Base-by-base conservation (phyloP, 2,113 vertebrate genomes). In the Natator depressus region DNA sequence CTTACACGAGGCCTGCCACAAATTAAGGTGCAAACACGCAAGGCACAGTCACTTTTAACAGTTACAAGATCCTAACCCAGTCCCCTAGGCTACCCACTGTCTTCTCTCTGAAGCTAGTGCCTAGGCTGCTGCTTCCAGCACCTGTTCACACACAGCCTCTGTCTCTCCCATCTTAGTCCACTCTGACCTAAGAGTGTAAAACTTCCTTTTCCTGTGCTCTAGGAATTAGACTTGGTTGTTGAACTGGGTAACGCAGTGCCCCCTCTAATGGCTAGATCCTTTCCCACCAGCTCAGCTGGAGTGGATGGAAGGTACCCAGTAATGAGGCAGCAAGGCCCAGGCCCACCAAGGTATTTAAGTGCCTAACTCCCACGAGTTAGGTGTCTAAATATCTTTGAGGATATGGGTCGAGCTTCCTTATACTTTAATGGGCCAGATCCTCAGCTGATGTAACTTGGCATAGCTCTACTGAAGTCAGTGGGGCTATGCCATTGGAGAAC, bases 121-220 rank as follows among this genome's bases (percentile, higher is more conserved):
- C 8, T 76, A 42, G 13, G 29, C 13, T 1, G 0, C 1, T 50
- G 2, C 0, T 84, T 10, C 11, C 79, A 8, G 10, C 35, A 69
- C 8, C 4, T 20, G 35, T 17, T 42, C 84, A 80, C 72, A 17
- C 4, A 46, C 7, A 24, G 2, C 4, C 80, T 53, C 16, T 59
- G 22, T 65, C 2, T n/a, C 14, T 20, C n/a, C 17, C 80, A 51
- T 35, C 20, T 90, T 82, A 57, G 51, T 29, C n/a, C 49, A 6
- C 53, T 49, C 27, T 16, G 8, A 53, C 20, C 65, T 78, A 42
- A 83, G 19, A 78, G 19, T 3, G 3, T 8, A 50, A 24, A 1
- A 1, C 5, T 14, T 46, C 46, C 31, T 51, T 11, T 25, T 47
- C 49, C 11, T 82, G 62, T 76, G 10, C n/a, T 50, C 29, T 57